Percentiles rank a stretch among this genome's conserved stretches.
These are phyloP conservation scores for Barypeithes pellucidus DNA, from an alignment of 2,888 invertebrate genomes.

Conservation along the genomic window DNA sequence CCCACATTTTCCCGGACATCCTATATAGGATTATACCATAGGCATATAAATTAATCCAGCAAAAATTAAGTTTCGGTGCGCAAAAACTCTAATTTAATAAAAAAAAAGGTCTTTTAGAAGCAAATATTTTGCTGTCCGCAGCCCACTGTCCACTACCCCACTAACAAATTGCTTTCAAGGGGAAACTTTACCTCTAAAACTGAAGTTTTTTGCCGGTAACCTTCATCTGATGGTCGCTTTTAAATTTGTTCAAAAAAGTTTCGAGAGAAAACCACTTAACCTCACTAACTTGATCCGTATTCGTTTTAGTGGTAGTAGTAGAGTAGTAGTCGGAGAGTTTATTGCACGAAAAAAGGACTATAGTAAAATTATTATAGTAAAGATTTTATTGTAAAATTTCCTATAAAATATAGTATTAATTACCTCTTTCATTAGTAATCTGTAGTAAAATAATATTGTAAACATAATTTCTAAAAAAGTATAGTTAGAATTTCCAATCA, in stretches of 20 bases:
- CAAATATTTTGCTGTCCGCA: background rate
- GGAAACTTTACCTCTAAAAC: constrained; percentile 2
- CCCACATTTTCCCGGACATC: too few species aligned
- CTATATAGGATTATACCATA: too few species aligned
- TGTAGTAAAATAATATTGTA: too few species aligned
- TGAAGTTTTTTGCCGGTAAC: constrained; percentile 9
- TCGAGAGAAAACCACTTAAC: constrained; percentile 40
- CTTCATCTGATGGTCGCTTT: constrained; percentile 5
- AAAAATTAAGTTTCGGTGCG: background rate
- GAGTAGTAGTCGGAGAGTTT: background rate
- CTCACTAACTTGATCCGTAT: constrained; percentile 35
- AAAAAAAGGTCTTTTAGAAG: background rate
- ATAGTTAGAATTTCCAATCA: too few species aligned
- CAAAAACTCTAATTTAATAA: background rate
- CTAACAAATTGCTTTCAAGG: background rate
- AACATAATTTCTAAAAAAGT: too few species aligned
- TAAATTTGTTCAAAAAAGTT: constrained; percentile 36
- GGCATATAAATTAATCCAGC: too few species aligned
- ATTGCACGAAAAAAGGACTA: too few species aligned
- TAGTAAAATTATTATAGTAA: too few species aligned
- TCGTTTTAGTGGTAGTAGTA: too few species aligned
- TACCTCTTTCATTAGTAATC: too few species aligned
- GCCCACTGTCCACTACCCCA: background rate
- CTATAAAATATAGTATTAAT: too few species aligned
- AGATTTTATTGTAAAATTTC: too few species aligned